A percentile compares a stretch with the other conserved stretches of the same genome.
Conservation (phyloP, 2,113 vertebrate genomes). For the Malurus alboscapulatus region DNA sequence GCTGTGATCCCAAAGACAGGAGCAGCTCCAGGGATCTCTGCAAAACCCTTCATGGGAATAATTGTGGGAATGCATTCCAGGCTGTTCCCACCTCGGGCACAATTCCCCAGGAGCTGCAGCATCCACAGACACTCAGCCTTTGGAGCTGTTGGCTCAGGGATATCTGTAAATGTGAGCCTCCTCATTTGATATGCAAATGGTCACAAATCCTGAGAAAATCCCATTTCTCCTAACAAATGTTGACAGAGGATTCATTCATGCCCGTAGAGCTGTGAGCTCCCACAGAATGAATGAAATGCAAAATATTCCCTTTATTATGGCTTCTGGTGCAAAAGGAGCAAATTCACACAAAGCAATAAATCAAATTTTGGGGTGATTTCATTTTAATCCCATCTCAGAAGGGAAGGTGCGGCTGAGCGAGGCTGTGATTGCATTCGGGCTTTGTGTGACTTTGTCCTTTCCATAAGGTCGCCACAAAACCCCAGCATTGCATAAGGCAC, state of each 20-base stretch:
- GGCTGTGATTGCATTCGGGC: neutral
- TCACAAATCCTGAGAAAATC: neutral
- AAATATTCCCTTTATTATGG: neutral
- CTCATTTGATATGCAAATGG: neutral
- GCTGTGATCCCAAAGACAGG: neutral
- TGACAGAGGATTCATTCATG: neutral
- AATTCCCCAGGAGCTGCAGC: neutral
- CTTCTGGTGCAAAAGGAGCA: neutral
- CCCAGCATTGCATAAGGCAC: neutral
- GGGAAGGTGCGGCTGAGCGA: neutral
- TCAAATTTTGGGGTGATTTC: neutral
- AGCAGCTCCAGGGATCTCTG: neutral
- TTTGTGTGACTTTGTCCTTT: conserved; percentile 24
- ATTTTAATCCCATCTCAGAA: neutral
- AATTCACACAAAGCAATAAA: fast-evolving
- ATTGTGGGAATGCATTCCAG: neutral
- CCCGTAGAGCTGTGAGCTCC: neutral
- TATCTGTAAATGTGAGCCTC: fast-evolving
- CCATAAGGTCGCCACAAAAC: neutral
- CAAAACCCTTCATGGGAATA: conserved; percentile 28
- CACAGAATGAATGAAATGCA: neutral
- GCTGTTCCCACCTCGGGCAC: neutral
- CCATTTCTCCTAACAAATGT: neutral
- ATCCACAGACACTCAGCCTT: neutral
- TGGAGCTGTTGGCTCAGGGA: neutral